Evolutionary conservation across 2,113 vertebrate genomes (phyloP), one percentile per base, ranked within the genome.

Genomic region (Cryptotis parvus): DNA sequence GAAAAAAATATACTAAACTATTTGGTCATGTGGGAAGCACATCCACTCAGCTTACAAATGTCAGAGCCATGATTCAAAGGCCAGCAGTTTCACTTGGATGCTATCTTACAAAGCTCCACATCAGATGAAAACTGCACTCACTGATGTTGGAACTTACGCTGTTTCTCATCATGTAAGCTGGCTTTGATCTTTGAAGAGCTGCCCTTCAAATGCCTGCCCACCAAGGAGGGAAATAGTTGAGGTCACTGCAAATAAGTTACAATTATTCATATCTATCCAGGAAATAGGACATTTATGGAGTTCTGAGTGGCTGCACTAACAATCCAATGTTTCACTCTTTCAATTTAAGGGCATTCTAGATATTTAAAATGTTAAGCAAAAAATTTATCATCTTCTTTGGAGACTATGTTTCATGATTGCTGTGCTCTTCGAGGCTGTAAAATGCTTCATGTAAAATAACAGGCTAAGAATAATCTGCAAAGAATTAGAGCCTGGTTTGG

Each of bases 361-460:
- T 26, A 89, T 73, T 81, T 92, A 82, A 95, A 95, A 90, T 86
- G 75, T 85, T 92, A 91, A 92, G 14, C 27, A 90, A 84, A 95
- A n/a, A 95, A 79, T 22, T 29, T 87, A 61, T 73, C 84, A 82
- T 87, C 83, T 76, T 65, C 43, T 79, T 73, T 90, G 63, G 69
- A 83, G 61, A 90, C 72, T 72, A 68, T 12, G 82, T 52, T 4
- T 16, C 4, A n/a, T 77, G 52, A 94, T 11, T 68, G 26, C 43
- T 89, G 80, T 83, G 61, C 61, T 90, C 37, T 75, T 84, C 74
- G 90, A 90, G 52, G 41, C 16, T 63, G 12, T 26, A 84, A 65
- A 89, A 76, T 89, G 33, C 15, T 88, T 35, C 22, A 55, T 22
- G 26, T 84, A 61, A 91, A 91, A 35, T 74, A 88, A 69, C 22